Conservation (phyloP, 2,797 vertebrate species). For the Scomberomorus guttatus region DNA sequence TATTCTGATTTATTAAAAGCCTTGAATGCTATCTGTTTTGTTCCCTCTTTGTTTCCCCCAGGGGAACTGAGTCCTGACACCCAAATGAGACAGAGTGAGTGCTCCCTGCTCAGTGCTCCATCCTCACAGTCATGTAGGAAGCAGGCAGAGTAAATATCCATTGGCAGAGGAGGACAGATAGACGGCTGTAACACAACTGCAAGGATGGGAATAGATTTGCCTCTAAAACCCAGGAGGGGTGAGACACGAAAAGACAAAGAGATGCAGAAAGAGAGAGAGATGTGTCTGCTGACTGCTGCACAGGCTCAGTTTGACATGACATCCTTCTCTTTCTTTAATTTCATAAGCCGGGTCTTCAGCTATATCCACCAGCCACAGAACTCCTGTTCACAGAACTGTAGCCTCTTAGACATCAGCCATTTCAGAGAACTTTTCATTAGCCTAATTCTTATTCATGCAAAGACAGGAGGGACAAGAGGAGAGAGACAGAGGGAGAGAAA, state of each 20-base stretch:
- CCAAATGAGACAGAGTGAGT: constrained; percentile 82
- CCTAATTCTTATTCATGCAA: constrained; percentile 59
- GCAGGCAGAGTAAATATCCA: constrained; percentile 79
- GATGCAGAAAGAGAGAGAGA: constrained; percentile 31
- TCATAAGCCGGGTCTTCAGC: constrained; percentile 51
- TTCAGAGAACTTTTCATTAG: constrained; percentile 62
- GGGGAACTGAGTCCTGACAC: constrained; percentile 81
- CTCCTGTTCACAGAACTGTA: constrained; percentile 26
- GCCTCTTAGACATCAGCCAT: constrained; percentile 29
- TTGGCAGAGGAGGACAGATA: constrained; percentile 69
- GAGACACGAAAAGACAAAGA: constrained; percentile 44
- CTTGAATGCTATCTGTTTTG: constrained; percentile 92
- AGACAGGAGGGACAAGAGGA: constrained; percentile 39
- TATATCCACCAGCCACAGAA: constrained; percentile 32
- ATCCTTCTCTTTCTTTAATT: constrained; percentile 62
- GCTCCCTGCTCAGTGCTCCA: constrained; percentile 68
- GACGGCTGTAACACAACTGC: constrained; percentile 56
- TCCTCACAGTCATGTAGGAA: constrained; percentile 75
- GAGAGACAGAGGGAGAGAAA: constrained; percentile 20
- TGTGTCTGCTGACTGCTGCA: constrained; percentile 49
- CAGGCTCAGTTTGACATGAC: constrained; percentile 54
- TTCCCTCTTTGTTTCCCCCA: constrained; percentile 78
- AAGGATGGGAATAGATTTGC: constrained; percentile 67
- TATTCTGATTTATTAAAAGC: constrained; percentile 97
- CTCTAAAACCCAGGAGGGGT: constrained; percentile 41